Evolutionary conservation across 2,797 vertebrate genomes (phyloP).

Genomic region (Siniperca obscura): DNA sequence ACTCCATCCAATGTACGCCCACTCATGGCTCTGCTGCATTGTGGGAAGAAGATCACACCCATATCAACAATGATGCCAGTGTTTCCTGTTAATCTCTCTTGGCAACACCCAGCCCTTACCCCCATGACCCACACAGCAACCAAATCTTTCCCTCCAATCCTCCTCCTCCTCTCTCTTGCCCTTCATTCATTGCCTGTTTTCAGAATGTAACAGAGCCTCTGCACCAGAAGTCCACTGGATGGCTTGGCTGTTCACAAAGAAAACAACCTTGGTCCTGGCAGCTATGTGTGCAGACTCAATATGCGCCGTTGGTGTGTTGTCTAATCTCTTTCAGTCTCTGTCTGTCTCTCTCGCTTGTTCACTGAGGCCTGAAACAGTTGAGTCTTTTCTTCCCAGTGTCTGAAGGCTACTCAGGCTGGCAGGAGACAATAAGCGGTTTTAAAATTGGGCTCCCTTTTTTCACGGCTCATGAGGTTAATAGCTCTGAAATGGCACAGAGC

Average conservation of each 20-base stretch:
- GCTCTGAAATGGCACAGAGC: slow-evolving; percentile 79
- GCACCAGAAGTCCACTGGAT: slow-evolving; percentile 76
- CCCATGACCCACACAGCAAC: slow-evolving; percentile 73
- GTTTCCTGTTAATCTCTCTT: slow-evolving; percentile 83
- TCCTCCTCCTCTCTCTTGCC: slow-evolving; percentile 58
- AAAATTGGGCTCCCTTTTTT: slow-evolving; percentile 80
- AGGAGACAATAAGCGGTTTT: slow-evolving; percentile 83
- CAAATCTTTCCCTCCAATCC: slow-evolving; percentile 68
- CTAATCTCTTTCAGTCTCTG: slow-evolving; percentile 82
- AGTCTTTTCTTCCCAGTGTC: slow-evolving; percentile 81
- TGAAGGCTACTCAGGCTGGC: slow-evolving; percentile 78
- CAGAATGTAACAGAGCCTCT: slow-evolving; percentile 64
- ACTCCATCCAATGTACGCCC: slow-evolving; percentile 77
- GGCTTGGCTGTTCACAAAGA: slow-evolving; percentile 78
- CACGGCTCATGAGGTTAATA: slow-evolving; percentile 83
- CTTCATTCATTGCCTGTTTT: slow-evolving; percentile 65
- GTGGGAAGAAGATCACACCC: slow-evolving; percentile 82
- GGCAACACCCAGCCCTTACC: slow-evolving; percentile 74
- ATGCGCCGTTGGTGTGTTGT: slow-evolving; percentile 73
- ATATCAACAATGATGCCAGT: slow-evolving; percentile 83
- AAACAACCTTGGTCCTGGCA: slow-evolving; percentile 81
- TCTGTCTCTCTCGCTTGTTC: slow-evolving; percentile 79
- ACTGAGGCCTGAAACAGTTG: slow-evolving; percentile 83
- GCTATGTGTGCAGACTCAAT: slow-evolving; percentile 74
- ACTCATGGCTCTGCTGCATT: slow-evolving; percentile 80